These are phyloP conservation scores for Apis dorsata DNA, from an alignment of 1,140 invertebrate species.

Conservation along the genomic window DNA sequence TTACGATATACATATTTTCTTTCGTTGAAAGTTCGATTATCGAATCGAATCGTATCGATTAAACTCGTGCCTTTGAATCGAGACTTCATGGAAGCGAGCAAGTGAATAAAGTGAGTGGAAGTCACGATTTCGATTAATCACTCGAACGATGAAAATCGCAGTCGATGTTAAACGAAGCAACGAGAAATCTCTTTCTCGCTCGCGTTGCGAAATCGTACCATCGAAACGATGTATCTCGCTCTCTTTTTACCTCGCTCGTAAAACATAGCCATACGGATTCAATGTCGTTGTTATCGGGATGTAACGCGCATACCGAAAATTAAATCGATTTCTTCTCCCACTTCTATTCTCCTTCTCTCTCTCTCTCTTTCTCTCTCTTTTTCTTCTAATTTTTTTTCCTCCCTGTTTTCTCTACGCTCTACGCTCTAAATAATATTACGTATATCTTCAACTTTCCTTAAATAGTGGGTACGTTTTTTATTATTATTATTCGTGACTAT, in stretches of 20 bases:
- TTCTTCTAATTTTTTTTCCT: no score
- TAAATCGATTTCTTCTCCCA: not conserved
- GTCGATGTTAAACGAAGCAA: not conserved
- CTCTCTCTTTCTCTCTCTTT: not conserved
- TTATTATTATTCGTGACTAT: no score
- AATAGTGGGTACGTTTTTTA: no score
- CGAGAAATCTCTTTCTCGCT: conserved; percentile 34
- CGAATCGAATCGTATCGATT: not conserved
- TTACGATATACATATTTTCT: no score
- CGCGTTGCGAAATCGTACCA: conserved; percentile 22
- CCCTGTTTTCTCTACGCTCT: no score
- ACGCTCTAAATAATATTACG: no score
- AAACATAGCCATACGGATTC: not conserved
- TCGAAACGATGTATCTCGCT: not conserved
- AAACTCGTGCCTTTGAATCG: no score
- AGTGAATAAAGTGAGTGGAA: conserved; percentile 28
- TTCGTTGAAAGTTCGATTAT: not conserved
- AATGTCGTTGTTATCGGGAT: not conserved
- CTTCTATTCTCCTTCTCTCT: not conserved
- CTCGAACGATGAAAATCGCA: conserved; percentile 51
- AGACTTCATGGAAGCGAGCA: not conserved
- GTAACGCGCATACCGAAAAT: not conserved
- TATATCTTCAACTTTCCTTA: no score
- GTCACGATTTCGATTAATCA: conserved; percentile 69
- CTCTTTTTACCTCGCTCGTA: not conserved